Percentiles rank a stretch among this genome's conserved stretches.
Evolutionary conservation across 1,140 invertebrate genomes (phyloP).

Genomic region (Pseudomyrmex gracilis): DNA sequence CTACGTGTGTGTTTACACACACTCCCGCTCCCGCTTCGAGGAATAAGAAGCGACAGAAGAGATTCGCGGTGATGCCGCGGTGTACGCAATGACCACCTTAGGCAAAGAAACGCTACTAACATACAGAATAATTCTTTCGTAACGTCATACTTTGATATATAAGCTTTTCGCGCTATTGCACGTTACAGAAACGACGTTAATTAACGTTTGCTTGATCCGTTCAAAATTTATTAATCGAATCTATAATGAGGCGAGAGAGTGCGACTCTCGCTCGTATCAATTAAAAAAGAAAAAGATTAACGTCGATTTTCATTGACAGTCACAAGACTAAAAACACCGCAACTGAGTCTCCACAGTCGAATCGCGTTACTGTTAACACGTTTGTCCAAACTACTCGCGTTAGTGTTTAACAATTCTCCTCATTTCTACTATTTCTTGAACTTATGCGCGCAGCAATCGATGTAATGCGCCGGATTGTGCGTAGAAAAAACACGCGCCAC

Average conservation of each 20-base stretch:
- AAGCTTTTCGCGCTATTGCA: slow-evolving; percentile 39
- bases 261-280: background rate
- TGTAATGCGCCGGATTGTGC: no score
- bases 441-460: no score
- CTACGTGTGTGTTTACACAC: slow-evolving; percentile 26
- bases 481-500: no score
- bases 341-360: background rate
- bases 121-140: slow-evolving; percentile 51
- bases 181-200: slow-evolving; percentile 57
- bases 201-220: slow-evolving; percentile 61
- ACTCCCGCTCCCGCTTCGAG: slow-evolving; percentile 14
- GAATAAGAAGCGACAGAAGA: slow-evolving; percentile 9
- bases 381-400: no score
- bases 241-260: slow-evolving; percentile 24
- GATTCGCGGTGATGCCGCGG: slow-evolving; percentile 51
- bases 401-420: no score
- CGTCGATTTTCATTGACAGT: slow-evolving; percentile 41
- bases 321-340: no score
- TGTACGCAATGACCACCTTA: background rate
- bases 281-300: slow-evolving; percentile 28
- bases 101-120: slow-evolving; percentile 46
- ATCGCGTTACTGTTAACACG: no score
- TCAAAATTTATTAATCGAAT: slow-evolving; percentile 63
- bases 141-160: slow-evolving; percentile 52
- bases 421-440: no score